Conservation (phyloP, 2,888 invertebrate genomes). For the Sarcophaga rosellei region DNA sequence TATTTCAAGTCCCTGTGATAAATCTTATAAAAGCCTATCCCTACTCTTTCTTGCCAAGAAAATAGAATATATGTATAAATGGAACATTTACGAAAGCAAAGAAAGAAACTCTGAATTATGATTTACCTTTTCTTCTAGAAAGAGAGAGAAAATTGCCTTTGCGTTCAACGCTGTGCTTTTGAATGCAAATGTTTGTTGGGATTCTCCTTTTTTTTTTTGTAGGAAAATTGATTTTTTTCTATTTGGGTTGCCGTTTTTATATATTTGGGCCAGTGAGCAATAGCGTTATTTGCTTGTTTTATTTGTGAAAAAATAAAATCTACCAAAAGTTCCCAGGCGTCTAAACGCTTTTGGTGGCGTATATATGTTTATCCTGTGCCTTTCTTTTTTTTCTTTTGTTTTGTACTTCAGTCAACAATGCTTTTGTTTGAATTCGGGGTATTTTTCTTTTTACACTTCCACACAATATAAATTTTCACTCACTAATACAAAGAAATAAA, state of each 20-base stretch:
- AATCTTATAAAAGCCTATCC: conserved; percentile 33
- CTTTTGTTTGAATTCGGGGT: conserved; percentile 48
- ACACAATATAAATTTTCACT: conserved; percentile 12
- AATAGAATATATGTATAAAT: no score
- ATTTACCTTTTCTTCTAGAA: neutral
- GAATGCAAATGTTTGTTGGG: conserved; percentile 58
- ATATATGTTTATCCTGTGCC: conserved; percentile 69
- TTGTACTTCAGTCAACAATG: conserved; percentile 25
- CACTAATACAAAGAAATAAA: conserved; percentile 17
- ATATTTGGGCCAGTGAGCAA: conserved; percentile 22
- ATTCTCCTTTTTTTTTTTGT: conserved; percentile 25
- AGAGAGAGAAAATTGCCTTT: neutral
- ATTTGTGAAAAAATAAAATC: conserved; percentile 37
- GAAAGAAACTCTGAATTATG: neutral
- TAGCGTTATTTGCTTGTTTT: conserved; percentile 5
- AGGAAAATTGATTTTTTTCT: conserved; percentile 74
- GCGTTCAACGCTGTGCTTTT: no score
- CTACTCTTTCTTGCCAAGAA: neutral
- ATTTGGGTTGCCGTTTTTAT: conserved; percentile 32
- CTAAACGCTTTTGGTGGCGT: conserved; percentile 67
- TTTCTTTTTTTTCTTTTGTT: neutral
- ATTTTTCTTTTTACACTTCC: conserved; percentile 7
- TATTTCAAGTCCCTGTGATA: conserved; percentile 52
- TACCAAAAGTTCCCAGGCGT: conserved; percentile 35
- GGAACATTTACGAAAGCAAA: neutral